Conservation (phyloP, 2,888 invertebrate genomes). For the Coecobrya sp. region DNA sequence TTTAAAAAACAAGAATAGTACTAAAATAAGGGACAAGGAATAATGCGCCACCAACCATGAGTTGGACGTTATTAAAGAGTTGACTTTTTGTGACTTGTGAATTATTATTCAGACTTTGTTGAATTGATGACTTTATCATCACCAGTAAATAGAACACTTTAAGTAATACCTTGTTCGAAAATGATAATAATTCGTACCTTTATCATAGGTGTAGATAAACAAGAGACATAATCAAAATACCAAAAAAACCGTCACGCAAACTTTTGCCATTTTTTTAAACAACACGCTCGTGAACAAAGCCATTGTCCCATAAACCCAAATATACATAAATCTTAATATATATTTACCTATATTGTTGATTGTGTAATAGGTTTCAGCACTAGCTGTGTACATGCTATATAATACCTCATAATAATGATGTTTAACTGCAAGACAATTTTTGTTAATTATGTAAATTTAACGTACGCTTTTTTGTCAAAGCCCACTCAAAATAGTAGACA, state of each 20-base stretch:
- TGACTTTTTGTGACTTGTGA: background rate
- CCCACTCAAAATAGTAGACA: background rate
- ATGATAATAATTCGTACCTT: background rate
- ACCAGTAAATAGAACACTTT: background rate
- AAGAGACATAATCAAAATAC: background rate
- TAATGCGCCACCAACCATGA: background rate
- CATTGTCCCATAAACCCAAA: constrained; percentile 31
- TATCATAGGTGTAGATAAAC: background rate
- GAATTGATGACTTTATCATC: constrained; percentile 5
- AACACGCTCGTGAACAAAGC: background rate
- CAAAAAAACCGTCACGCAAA: background rate
- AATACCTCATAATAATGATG: background rate
- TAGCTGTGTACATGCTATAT: no score
- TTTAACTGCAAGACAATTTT: background rate
- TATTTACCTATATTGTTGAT: background rate
- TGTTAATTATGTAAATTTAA: background rate
- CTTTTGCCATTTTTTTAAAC: background rate
- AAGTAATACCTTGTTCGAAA: background rate
- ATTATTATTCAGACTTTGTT: background rate
- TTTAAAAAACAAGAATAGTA: background rate
- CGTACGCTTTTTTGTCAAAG: background rate
- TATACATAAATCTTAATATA: background rate
- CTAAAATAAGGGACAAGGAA: background rate
- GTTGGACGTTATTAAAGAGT: background rate
- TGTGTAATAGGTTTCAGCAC: no score